Conservation (phyloP, 2,113 vertebrate genomes). For the human (Homo sapiens) region GRCh38 chr1:213343001-213343500, state of each 20-base stretch:
- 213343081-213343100: too few species aligned
- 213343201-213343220: not conserved
- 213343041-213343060: too few species aligned
- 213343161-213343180: not conserved
- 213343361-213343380: not conserved
- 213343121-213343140: not conserved
- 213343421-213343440: too few species aligned
- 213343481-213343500: too few species aligned
- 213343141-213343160: not conserved
- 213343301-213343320: not conserved
- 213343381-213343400: too few species aligned
- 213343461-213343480: too few species aligned
- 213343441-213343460: too few species aligned
- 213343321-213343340: not conserved
- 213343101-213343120: too few species aligned
- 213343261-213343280: not conserved
- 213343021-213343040: too few species aligned
- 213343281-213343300: not conserved
- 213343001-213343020: too few species aligned
- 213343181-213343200: not conserved
- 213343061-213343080: too few species aligned
- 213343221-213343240: not conserved
- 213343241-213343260: not conserved
- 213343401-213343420: too few species aligned
- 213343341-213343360: not conserved